Percentiles rank a stretch among this genome's conserved stretches.
These are phyloP conservation scores for western clawed frog (Xenopus tropicalis) DNA, from an alignment of 2,113 vertebrate species.

Conservation along the genomic window UCB_Xtro_10.0 CM004450.2:65874501-65875000, in stretches of 20 bases:
- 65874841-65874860: no score
- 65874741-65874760: not conserved
- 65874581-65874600: slow-evolving; percentile 10
- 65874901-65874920: no score
- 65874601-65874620: slow-evolving; percentile 23
- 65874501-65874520: no score
- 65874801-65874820: no score
- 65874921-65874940: no score
- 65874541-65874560: slow-evolving; percentile 14
- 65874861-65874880: no score
- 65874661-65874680: slow-evolving; percentile 19
- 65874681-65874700: not conserved
- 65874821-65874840: no score
- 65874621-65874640: slow-evolving; percentile 32
- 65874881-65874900: no score
- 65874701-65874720: not conserved
- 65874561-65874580: slow-evolving; percentile 2
- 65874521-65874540: slow-evolving; percentile 10
- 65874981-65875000: no score
- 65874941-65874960: no score
- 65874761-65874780: not conserved
- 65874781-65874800: no score
- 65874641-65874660: slow-evolving; percentile 10
- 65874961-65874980: no score
- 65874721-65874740: not conserved